Evolutionary conservation across 2,797 vertebrate genomes (phyloP).

Genomic region (Anisognathus igniventris): DNA sequence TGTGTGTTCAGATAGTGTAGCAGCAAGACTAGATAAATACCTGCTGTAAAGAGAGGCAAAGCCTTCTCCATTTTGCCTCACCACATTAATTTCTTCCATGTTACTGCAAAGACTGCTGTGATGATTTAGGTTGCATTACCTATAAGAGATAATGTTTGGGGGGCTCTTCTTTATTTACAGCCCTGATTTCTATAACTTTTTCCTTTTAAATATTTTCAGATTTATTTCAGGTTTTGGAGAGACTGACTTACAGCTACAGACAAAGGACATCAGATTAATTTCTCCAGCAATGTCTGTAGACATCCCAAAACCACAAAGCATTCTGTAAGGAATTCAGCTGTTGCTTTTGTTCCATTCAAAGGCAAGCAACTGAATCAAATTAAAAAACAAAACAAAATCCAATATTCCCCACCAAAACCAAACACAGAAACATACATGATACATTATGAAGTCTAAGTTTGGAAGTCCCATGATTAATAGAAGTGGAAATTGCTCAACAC

Average conservation of each 20-base stretch:
- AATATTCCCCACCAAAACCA: neutral
- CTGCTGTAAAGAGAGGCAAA: neutral
- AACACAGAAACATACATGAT: neutral
- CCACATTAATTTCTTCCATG: neutral
- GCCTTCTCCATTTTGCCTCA: neutral
- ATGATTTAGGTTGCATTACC: neutral
- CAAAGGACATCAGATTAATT: neutral
- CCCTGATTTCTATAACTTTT: neutral
- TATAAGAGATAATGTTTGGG: neutral
- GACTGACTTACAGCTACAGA: neutral
- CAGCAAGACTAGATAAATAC: neutral
- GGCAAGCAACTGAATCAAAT: neutral
- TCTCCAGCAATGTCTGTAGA: neutral
- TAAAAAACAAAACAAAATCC: neutral
- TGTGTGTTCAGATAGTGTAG: neutral
- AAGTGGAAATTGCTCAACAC: neutral
- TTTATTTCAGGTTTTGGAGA: conserved; percentile 9
- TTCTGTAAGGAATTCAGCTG: neutral
- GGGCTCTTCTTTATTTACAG: neutral
- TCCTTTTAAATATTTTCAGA: neutral
- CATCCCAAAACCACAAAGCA: neutral
- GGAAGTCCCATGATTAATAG: conserved; percentile 3
- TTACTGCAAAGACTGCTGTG: neutral
- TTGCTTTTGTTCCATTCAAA: neutral
- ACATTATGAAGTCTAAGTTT: neutral